Conservation (phyloP, 2,797 vertebrate species). For the Prionace glauca region DNA sequence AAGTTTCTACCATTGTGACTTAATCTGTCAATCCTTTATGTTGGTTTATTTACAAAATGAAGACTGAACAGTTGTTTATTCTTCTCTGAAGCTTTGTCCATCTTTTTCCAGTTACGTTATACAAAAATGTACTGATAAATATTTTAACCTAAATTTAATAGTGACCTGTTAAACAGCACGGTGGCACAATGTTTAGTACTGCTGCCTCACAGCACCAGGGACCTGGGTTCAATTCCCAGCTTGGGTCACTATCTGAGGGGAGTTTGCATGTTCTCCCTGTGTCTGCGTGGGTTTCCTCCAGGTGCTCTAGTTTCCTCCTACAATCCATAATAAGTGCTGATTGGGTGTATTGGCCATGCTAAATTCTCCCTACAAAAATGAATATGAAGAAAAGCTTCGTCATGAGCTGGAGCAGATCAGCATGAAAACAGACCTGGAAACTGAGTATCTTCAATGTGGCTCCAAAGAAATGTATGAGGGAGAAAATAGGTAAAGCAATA, state of each 20-base stretch:
- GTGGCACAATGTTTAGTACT: no score
- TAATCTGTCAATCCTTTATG: background rate
- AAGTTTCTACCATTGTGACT: background rate
- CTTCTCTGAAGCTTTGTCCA: background rate
- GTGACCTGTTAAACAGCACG: background rate
- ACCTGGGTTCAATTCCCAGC: no score
- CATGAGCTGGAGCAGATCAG: conserved; percentile 86
- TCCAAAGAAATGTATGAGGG: conserved; percentile 95
- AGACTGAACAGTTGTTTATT: background rate
- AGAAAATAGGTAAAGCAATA: conserved; percentile 77
- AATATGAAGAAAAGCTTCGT: conserved; percentile 82
- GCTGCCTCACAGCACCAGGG: no score
- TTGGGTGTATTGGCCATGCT: no score
- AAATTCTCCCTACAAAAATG: conserved; percentile 70
- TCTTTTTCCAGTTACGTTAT: background rate
- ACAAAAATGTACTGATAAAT: background rate
- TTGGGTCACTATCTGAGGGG: no score
- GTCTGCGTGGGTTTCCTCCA: no score
- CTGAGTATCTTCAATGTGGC: conserved; percentile 78
- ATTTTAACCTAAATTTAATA: background rate
- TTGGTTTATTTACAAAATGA: background rate
- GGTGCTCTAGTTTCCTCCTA: no score
- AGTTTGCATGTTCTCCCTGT: no score
- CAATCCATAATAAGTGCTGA: no score
- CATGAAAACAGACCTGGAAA: conserved; percentile 85